A percentile compares a stretch with the other conserved stretches of the same genome.
Conservation (phyloP, 2,113 vertebrate species). For the Seriola quinqueradiata region DNA sequence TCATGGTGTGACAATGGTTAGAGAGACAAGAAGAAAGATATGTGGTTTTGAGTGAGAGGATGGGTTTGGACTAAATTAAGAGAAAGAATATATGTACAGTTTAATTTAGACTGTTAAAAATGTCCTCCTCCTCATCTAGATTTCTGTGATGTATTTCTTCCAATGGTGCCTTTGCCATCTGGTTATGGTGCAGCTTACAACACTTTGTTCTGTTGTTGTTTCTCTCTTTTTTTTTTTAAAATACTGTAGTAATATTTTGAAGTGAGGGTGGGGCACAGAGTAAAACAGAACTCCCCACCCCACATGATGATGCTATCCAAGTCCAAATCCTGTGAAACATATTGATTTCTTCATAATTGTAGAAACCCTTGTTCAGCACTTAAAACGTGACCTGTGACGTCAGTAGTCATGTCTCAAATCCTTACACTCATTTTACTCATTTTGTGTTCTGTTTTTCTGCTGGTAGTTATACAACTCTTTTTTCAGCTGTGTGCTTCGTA, state of each 20-base stretch:
- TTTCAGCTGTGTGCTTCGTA: not conserved
- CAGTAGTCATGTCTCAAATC: not conserved
- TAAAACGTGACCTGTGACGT: not conserved
- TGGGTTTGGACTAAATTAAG: not conserved
- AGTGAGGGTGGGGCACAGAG: not conserved
- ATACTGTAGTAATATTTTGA: not conserved
- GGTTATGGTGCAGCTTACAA: constrained; percentile 13
- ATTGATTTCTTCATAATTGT: constrained; percentile 41
- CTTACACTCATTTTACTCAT: not conserved
- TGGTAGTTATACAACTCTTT: not conserved
- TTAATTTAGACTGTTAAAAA: constrained; percentile 9
- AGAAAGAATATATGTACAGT: not conserved
- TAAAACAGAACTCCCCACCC: not conserved
- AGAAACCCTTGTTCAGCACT: constrained; percentile 55
- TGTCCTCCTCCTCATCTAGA: constrained; percentile 24
- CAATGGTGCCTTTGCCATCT: constrained; percentile 23
- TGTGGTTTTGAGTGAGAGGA: not conserved
- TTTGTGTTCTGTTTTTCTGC: not conserved
- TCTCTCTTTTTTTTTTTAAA: not conserved
- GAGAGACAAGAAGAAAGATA: not conserved
- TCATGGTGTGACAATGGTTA: constrained; percentile 73
- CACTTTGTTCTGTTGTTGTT: not conserved
- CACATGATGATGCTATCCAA: not conserved
- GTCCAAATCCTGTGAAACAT: constrained; percentile 48
- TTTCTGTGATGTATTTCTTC: not conserved